Evolutionary conservation across 2,888 invertebrate genomes (phyloP).

Genomic region (Kryphioiulus occultus): DNA sequence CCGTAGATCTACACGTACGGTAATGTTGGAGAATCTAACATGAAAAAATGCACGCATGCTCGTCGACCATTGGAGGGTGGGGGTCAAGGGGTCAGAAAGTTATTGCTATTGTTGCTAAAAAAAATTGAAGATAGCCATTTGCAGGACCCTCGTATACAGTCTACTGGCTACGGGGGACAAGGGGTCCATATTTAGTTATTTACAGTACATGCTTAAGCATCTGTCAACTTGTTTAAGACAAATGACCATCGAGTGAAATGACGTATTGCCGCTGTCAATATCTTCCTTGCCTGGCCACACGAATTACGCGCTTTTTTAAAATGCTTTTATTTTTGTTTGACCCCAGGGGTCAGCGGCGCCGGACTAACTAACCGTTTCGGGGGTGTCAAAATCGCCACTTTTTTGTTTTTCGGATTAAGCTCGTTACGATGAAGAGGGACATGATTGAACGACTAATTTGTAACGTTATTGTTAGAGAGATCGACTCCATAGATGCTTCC

Average conservation of each 20-base stretch:
- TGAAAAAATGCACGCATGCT: too few relatives aligned
- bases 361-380: not conserved
- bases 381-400: not conserved
- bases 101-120: too few relatives aligned
- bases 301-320: not conserved
- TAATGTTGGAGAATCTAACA: too few relatives aligned
- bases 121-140: too few relatives aligned
- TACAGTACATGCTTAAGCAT: not conserved
- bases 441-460: slow-evolving; percentile 5
- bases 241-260: not conserved
- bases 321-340: not conserved
- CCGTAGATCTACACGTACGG: too few relatives aligned
- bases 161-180: too few relatives aligned
- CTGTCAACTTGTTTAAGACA: not conserved
- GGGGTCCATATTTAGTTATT: too few relatives aligned
- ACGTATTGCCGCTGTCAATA: not conserved
- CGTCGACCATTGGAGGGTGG: too few relatives aligned
- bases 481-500: too few relatives aligned
- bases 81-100: too few relatives aligned
- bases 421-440: not conserved
- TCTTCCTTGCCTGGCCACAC: not conserved
- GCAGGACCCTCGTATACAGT: too few relatives aligned
- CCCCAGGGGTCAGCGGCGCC: not conserved
- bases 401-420: not conserved
- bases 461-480: not conserved